Evolutionary conservation across 2,888 invertebrate genomes (phyloP).

Genomic region (Corbicula japonica): DNA sequence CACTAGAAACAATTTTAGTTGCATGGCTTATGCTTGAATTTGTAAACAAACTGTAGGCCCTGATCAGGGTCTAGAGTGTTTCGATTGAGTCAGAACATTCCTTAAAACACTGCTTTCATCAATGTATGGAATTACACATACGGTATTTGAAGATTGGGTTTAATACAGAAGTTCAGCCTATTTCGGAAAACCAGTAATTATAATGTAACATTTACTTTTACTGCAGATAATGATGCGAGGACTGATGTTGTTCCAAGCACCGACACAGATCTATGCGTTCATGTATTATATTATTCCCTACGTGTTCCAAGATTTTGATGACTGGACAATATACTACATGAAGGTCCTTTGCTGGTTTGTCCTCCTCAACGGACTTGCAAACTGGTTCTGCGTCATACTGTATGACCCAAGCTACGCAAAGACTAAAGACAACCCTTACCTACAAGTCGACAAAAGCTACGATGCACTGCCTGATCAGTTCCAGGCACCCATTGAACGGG

Average conservation of each 20-base stretch:
- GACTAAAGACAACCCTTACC: constrained; percentile 59
- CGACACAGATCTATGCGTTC: constrained; percentile 73
- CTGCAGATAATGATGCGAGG: constrained; percentile 60
- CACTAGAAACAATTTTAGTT: too few species aligned
- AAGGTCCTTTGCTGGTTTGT: constrained; percentile 70
- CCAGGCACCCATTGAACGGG: constrained; percentile 46
- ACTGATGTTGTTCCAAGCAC: constrained; percentile 71
- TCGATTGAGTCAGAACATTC: too few species aligned
- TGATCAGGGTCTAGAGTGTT: too few species aligned
- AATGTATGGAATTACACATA: too few species aligned
- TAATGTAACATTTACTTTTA: neutral
- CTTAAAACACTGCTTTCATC: too few species aligned
- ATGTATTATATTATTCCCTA: constrained; percentile 70
- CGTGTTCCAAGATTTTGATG: constrained; percentile 68
- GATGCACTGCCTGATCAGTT: constrained; percentile 65
- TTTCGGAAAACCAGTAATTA: too few species aligned
- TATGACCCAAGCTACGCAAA: constrained; percentile 67
- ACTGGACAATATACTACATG: constrained; percentile 74
- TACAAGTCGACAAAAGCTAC: constrained; percentile 37
- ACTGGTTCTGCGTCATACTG: constrained; percentile 75
- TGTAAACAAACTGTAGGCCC: too few species aligned
- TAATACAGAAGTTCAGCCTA: too few species aligned
- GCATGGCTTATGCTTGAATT: too few species aligned
- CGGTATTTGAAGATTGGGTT: too few species aligned
- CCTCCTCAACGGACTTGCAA: constrained; percentile 70